Conservation (phyloP, 2,113 vertebrate species). For the Perca schrenkii region DNA sequence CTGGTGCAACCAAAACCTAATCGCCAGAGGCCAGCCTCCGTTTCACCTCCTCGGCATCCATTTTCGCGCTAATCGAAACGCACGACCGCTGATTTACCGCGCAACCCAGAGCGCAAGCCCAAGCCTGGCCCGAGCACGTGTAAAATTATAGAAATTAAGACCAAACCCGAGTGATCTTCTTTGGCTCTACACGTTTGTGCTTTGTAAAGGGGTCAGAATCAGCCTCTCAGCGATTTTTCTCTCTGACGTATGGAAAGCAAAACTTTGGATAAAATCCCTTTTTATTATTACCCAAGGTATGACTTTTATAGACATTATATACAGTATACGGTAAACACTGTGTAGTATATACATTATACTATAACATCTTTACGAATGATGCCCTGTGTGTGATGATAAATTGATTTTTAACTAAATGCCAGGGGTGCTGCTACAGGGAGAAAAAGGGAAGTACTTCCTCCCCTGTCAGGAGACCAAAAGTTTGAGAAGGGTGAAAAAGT, state of each 20-base stretch:
- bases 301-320: constrained; percentile 59
- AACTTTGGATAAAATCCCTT: constrained; percentile 50
- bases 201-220: constrained; percentile 48
- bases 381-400: constrained; percentile 5
- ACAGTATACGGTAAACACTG: constrained; percentile 41
- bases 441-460: background rate
- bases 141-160: too few relatives aligned
- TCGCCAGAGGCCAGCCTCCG: too few relatives aligned
- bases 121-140: too few relatives aligned
- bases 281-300: constrained; percentile 54
- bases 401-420: background rate
- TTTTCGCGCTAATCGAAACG: too few relatives aligned
- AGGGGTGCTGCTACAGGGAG: background rate
- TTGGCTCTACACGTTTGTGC: constrained; percentile 21
- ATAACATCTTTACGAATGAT: constrained; percentile 50
- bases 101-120: too few relatives aligned
- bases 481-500: background rate
- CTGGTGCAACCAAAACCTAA: too few relatives aligned
- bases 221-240: constrained; percentile 8
- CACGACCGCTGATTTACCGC: too few relatives aligned
- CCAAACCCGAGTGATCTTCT: too few relatives aligned
- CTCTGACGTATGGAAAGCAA: constrained; percentile 41
- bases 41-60: too few relatives aligned
- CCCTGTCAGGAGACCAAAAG: too few relatives aligned
- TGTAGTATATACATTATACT: constrained; percentile 54